Base-by-base conservation (phyloP, 2,797 vertebrate species). In the Gadopsis marmoratus region DNA sequence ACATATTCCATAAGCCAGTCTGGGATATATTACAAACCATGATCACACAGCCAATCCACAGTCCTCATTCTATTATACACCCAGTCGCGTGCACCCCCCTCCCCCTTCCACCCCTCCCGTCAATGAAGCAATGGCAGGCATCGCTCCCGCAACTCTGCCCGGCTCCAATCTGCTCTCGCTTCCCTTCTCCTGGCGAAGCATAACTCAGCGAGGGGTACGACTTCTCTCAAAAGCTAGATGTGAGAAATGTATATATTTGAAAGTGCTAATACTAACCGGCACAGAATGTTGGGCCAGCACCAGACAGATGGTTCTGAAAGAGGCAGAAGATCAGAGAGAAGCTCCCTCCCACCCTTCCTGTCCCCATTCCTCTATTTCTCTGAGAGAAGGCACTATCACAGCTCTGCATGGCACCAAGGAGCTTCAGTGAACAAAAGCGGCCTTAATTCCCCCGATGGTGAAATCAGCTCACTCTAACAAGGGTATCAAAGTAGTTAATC, bases 191-290 rank as follows among this genome's bases (percentile, higher is more conserved):
- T 81, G 86, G 89, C 71, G 48, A 86, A 86, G 79, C 71, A 73
- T 54, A 58, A 78, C 82, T 81, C 87, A 89, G 79, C 31, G 63
- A 88, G 89, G 72, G 87, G 83, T 74, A 76, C 31, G 56, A 79
- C 90, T 89, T 79, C 76, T 71, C 71, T 81, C 64, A 73, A 81
- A 86, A 63, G 81, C 85, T 70, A 26, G n/a, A 87, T 81, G 90
- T 91, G 91, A 93, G 92, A 92, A 92, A 93, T 90, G 91, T 91
- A 93, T 90, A 94, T 91, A 93, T 94, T 94, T 93, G 91, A 90
- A 91, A 91, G 90, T 78, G 90, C 89, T 92, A 92, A 94, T 89
- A 77, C 87, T 83, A 87, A 83, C 76, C 76, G 14, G 84, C 79
- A 13, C 87, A 86, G 91, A 91, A 84, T 89, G 87, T 61, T 66